phyloP scores from a whole-genome alignment of 2,113 vertebrate species.

The Delphinapterus leucas region DNA sequence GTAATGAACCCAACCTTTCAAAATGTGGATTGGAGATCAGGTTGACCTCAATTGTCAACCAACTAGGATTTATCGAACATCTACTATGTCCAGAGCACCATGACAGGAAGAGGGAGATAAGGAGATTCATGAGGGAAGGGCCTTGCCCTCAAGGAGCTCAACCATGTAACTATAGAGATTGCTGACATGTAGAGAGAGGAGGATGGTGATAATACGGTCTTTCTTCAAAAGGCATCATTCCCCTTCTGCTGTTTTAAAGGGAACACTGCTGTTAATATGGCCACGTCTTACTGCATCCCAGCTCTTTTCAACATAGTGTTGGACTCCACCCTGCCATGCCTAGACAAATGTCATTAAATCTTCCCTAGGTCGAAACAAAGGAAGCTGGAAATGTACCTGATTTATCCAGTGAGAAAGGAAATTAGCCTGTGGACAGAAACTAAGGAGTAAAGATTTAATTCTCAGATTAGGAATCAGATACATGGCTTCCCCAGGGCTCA shows the following conservation, averaged over 20 bases:
- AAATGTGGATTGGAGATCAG: background rate
- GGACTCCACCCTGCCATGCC: background rate
- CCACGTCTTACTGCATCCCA: background rate
- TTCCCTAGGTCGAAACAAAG: background rate
- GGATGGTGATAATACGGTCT: background rate
- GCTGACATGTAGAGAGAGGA: background rate
- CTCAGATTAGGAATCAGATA: background rate
- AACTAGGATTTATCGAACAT: background rate
- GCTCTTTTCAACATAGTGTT: background rate
- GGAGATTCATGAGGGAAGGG: background rate
- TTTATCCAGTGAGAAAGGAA: constrained; percentile 5
- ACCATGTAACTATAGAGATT: background rate
- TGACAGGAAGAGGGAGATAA: background rate
- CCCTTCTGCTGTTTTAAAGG: background rate
- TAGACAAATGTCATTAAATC: background rate
- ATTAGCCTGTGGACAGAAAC: background rate
- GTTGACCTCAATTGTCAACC: background rate
- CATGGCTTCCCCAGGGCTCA: background rate
- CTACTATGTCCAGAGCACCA: background rate
- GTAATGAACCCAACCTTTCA: background rate
- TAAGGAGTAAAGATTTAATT: background rate
- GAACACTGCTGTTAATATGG: background rate
- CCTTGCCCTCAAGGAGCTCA: background rate
- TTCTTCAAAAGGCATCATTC: background rate
- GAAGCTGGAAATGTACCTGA: background rate